Percentiles rank a stretch among this genome's conserved stretches.
These are phyloP conservation scores for Ptychodera flava DNA, from an alignment of 35 echinoderm and acorn worm genomes.

Conservation along the genomic window DNA sequence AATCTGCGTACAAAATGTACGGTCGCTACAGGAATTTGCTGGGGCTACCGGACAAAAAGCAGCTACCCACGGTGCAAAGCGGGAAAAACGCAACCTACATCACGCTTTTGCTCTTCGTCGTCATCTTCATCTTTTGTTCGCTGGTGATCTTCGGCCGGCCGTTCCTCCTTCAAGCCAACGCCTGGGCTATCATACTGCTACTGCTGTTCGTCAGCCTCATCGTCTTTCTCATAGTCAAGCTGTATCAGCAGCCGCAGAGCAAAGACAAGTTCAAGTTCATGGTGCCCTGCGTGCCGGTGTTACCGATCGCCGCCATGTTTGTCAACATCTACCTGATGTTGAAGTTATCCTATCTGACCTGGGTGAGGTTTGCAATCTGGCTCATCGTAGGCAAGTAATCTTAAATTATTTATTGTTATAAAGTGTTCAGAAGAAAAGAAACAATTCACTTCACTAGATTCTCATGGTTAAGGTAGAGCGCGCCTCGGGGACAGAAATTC, in stretches of 20 bases:
- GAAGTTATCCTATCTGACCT: constrained; percentile 86
- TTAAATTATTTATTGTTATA: neutral
- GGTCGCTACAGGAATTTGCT: constrained; percentile 37
- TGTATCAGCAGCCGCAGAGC: constrained; percentile 88
- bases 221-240: constrained; percentile 52
- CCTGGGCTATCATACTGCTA: constrained; percentile 76
- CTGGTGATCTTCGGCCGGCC: constrained; percentile 46
- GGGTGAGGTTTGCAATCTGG: constrained; percentile 88
- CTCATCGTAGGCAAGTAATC: constrained; percentile 66
- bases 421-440: no score
- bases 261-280: constrained; percentile 94
- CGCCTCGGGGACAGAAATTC: neutral
- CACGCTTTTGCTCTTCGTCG: constrained; percentile 52
- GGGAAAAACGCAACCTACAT: constrained; percentile 54
- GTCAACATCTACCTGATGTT: constrained; percentile 94
- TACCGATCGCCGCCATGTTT: constrained; percentile 86
- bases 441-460: no score
- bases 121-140: constrained; percentile 57
- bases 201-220: constrained; percentile 35
- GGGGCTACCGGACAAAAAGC: constrained; percentile 41
- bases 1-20: constrained; percentile 30
- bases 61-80: constrained; percentile 53
- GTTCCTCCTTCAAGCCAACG: constrained; percentile 6
- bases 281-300: constrained; percentile 76
- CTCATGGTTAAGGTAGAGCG: no score